Base-by-base conservation (phyloP, 2,113 vertebrate genomes). In the Heterotilapia buettikoferi region DNA sequence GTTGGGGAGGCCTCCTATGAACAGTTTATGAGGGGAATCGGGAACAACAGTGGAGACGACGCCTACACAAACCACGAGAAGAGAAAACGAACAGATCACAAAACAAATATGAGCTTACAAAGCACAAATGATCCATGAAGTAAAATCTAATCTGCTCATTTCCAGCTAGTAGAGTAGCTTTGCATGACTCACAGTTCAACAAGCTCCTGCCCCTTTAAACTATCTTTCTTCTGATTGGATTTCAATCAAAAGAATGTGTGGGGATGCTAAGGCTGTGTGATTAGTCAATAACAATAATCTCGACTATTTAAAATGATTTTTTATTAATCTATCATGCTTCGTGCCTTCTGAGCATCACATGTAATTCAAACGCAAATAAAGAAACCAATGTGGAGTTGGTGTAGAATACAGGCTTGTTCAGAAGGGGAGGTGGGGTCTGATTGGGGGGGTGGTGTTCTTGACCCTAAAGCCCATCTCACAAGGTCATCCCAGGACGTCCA, bases 41-140 rank as follows among this genome's bases (percentile, higher is more conserved):
- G 96, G 96, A 13, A 97, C 96, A n/a, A 97, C 96, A 1, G 96
- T 97, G 93, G 96, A 97, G 61, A 97, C 96, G 38, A 97, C 96
- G 31, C 96, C 96, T 97, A 3, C 16, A 16, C 33, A 40, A 9
- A 43, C 9, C 40, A 38, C 3, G 6, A 71, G 6, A 5, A 45
- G 11, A 61, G 0, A 54, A 16, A 33, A 76, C 4, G 3, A 16
- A 45, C 38, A 68, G 29, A 57, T 29, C 19, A 3, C 4, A 3
- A 4, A 31, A 0, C 1, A 52, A 76, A 76, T 76, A 7, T 1
- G 14, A 76, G 16, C 6, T 76, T 29, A 29, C 26, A 19, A 11
- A 76, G 16, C 2, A 76, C 71, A 76, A 47, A 47, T 1, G 9
- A 76, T 3, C 21, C 68, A 5, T 11, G 66, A 73, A 45, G 7